These are phyloP conservation scores for Alethe diademata DNA, from an alignment of 2,113 vertebrate genomes.

Conservation along the genomic window DNA sequence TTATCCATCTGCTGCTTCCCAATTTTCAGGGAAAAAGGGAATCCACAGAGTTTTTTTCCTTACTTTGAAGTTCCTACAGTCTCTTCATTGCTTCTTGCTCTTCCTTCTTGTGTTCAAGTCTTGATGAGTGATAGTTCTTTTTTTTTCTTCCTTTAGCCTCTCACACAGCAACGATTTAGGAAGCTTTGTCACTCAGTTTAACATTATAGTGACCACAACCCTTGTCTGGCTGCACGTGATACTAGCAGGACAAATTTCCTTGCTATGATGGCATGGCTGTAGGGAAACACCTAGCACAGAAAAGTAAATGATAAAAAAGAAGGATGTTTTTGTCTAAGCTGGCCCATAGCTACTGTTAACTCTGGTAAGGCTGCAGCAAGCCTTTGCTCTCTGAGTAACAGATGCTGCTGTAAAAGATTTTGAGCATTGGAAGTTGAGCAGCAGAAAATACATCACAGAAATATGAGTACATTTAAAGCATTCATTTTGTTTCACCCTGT, in stretches of 20 bases:
- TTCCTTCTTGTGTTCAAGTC: neutral
- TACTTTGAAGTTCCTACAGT: neutral
- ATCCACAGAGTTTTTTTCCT: neutral
- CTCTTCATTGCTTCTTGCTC: neutral
- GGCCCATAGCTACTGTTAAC: neutral
- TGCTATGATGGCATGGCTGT: neutral
- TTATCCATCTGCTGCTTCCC: neutral
- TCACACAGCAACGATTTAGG: neutral
- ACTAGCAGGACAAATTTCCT: neutral
- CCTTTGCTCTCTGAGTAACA: neutral
- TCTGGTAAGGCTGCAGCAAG: neutral
- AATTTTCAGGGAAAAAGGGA: neutral
- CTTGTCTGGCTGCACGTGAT: neutral
- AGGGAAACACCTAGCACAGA: neutral
- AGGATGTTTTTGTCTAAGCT: neutral
- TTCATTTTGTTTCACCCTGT: neutral
- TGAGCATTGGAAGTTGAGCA: neutral
- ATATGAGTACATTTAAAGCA: neutral
- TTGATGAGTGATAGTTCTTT: neutral
- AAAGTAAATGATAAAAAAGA: neutral
- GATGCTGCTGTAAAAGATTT: neutral
- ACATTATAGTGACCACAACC: neutral
- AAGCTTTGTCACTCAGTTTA: neutral
- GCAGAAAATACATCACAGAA: neutral
- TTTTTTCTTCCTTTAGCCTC: neutral